phyloP scores from a whole-genome alignment of 2,797 vertebrate species.

The Helarctos malayanus region DNA sequence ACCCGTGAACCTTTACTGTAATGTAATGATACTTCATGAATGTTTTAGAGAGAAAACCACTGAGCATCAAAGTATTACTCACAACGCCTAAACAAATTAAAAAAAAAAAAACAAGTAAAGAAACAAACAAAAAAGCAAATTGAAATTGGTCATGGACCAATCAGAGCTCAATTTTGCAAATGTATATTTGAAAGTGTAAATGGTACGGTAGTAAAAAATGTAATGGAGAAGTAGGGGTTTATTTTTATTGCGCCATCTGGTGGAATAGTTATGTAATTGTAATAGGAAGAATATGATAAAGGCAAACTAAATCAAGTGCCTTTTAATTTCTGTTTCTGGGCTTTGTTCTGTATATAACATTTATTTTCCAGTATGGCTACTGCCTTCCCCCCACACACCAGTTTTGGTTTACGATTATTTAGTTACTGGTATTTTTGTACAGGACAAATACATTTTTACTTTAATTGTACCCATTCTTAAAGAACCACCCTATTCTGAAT shows the following conservation, averaged over 20 bases:
- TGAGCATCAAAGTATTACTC: neutral
- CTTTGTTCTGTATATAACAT: neutral
- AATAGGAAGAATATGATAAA: neutral
- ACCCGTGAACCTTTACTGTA: neutral
- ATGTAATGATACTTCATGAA: neutral
- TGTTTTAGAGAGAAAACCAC: neutral
- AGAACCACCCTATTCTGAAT: neutral
- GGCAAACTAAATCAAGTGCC: neutral
- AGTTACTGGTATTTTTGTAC: neutral
- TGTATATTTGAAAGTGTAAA: neutral
- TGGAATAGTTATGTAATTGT: neutral
- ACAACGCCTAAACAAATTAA: neutral
- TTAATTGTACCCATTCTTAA: neutral
- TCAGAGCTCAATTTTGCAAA: neutral
- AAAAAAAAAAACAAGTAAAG: neutral
- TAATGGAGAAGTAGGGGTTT: neutral
- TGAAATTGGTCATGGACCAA: neutral
- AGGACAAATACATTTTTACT: neutral
- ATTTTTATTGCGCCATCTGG: slow-evolving; percentile 9
- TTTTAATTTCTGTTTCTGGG: neutral
- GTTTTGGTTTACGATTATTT: neutral
- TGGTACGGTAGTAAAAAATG: neutral
- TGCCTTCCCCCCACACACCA: neutral
- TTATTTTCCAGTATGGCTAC: neutral
- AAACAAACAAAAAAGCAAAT: neutral